Evolutionary conservation across 2,797 vertebrate genomes (phyloP), one percentile per base, ranked within the genome.

Genomic region (Gadopsis bispinosus): DNA sequence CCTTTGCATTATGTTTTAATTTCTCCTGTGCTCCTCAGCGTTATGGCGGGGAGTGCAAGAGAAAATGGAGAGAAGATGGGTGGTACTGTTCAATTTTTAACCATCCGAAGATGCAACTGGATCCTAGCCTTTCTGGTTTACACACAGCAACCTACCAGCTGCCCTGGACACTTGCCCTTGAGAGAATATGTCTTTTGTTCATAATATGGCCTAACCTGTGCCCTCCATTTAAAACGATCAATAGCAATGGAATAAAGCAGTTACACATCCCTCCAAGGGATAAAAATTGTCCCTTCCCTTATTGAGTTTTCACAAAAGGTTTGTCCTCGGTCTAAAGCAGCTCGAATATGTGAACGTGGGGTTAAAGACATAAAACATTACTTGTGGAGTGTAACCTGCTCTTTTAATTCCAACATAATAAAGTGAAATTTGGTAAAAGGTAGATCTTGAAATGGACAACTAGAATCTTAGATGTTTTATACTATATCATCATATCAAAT

Each of bases 1-100:
- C 91, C 90, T 95, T 95, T 94, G 91, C 88, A 91, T 94, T 94
- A 91, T 89, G 92, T 93, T 95, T 95, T 94, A 93, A 95, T 94
- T 95, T 83, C 87, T 92, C 84, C 79, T 73, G 77, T 73, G 87
- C 83, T 87, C 51, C 79, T 74, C 80, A 37, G 84, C 56, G 84
- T 90, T 88, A 83, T 79, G 73, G 74, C 39, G 61, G 67, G 55
- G 86, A 85, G 75, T 26, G 47, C 66, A 53, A 33, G 59, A 43
- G 41, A 41, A 68, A 78, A 84, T 43, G 65, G 83, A 80, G 72
- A 53, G 83, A 79, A 85, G 76, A 79, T 61, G 76, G 70, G 59
- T 60, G 31, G 61, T 17, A 35, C 75, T 90, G 70, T 82, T 92
- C 86, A 85, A 92, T 93, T 93, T 93, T 94, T 91, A 86, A 93